Percentiles rank a stretch among this genome's conserved stretches.
Evolutionary conservation across 1,140 invertebrate genomes (phyloP).

Genomic region (Odontomachus brunneus): DNA sequence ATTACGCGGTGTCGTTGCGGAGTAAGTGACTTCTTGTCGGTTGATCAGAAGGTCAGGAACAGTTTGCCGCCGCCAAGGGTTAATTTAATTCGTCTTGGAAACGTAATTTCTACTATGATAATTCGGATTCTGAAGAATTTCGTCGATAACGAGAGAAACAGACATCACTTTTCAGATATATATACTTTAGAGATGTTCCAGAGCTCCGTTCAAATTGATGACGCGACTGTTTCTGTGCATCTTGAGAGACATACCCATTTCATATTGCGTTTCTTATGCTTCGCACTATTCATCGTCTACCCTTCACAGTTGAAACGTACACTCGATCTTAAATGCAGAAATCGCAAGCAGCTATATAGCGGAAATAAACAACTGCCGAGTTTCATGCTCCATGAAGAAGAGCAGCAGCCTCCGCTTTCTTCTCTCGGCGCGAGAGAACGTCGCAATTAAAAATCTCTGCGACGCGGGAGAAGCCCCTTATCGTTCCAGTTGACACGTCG

Average conservation of each 20-base stretch:
- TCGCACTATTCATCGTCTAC: background rate
- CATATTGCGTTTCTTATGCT: background rate
- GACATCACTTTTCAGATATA: background rate
- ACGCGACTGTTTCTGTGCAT: background rate
- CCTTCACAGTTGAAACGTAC: background rate
- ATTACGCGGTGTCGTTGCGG: no score
- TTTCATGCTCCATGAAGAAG: background rate
- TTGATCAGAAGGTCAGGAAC: no score
- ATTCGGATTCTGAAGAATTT: background rate
- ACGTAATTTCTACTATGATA: background rate
- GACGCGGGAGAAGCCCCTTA: constrained; percentile 22
- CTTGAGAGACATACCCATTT: background rate
- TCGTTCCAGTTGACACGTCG: constrained; percentile 44
- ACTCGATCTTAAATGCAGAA: constrained; percentile 17
- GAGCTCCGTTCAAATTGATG: background rate
- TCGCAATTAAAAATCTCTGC: constrained; percentile 48
- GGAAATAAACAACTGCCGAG: constrained; percentile 26
- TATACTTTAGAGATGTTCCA: no score
- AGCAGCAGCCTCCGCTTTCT: background rate
- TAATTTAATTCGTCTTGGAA: background rate
- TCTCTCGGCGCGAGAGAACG: constrained; percentile 2
- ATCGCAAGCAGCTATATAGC: background rate
- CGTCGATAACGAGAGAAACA: background rate
- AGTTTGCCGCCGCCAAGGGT: no score
- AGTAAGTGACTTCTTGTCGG: no score